Conservation (phyloP, 2,888 invertebrate genomes). For the Merodon equestris region DNA sequence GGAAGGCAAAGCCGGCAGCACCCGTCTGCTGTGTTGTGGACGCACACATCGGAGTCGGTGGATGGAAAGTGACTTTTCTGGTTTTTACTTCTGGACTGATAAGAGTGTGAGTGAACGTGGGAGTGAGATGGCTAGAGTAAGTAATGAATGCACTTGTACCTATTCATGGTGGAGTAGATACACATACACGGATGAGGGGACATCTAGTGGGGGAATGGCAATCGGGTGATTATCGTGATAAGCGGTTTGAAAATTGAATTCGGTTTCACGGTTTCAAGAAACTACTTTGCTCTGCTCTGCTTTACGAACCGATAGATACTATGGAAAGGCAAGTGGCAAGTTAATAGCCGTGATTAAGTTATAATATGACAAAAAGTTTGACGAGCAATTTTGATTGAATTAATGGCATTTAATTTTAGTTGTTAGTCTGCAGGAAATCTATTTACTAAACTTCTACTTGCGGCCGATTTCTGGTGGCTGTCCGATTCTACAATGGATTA, state of each 20-base stretch:
- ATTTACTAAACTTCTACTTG: too few relatives aligned
- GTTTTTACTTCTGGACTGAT: conserved; percentile 25
- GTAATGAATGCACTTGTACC: not conserved
- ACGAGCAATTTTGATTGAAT: too few relatives aligned
- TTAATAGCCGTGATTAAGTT: too few relatives aligned
- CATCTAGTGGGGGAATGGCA: not conserved
- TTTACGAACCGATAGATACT: not conserved
- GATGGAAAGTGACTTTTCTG: too few relatives aligned
- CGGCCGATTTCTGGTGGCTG: too few relatives aligned
- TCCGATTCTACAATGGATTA: too few relatives aligned
- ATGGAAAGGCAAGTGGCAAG: too few relatives aligned
- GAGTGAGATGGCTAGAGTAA: conserved; percentile 6
- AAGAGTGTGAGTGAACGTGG: conserved; percentile 1
- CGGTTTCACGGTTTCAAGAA: too few relatives aligned
- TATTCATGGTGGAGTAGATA: not conserved
- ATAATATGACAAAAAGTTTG: too few relatives aligned
- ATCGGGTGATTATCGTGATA: not conserved
- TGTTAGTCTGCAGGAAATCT: too few relatives aligned
- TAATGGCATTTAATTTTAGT: too few relatives aligned
- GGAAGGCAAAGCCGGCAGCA: conserved; percentile 13
- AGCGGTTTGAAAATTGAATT: not conserved
- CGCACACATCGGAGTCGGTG: not conserved
- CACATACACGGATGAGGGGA: not conserved
- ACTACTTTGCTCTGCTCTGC: not conserved
- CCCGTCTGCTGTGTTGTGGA: not conserved